Percentiles rank a stretch among this genome's conserved stretches.
Evolutionary conservation across 2,797 vertebrate genomes (phyloP).

Genomic region (Heliangelus exortis): DNA sequence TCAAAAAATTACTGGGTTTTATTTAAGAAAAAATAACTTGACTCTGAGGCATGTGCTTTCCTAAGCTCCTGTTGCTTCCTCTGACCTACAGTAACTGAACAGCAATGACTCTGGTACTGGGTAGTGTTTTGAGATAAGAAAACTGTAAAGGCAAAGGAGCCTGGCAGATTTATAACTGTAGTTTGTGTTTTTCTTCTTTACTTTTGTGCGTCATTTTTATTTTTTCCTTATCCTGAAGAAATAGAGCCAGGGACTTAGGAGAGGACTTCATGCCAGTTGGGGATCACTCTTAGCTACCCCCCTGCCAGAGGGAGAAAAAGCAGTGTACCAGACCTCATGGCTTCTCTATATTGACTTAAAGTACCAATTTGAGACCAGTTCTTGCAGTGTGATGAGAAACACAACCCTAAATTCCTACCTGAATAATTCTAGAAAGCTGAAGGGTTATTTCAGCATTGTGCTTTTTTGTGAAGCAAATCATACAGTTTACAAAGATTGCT

Average conservation of each 20-base stretch:
- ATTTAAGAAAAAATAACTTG: neutral
- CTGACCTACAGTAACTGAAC: accelerated
- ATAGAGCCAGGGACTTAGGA: neutral
- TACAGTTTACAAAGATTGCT: neutral
- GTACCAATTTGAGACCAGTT: neutral
- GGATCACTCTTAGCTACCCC: no score
- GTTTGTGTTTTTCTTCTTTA: neutral
- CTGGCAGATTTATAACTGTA: neutral
- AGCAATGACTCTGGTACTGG: neutral
- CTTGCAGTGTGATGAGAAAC: neutral
- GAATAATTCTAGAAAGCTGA: neutral
- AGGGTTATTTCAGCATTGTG: neutral
- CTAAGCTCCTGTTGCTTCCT: neutral
- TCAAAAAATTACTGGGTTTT: neutral
- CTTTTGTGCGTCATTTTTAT: neutral
- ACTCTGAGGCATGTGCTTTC: neutral
- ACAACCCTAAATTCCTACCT: neutral
- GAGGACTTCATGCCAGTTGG: neutral
- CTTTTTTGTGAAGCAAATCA: neutral
- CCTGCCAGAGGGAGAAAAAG: neutral
- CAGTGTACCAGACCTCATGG: no score
- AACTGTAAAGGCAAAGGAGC: neutral
- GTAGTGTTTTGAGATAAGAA: neutral
- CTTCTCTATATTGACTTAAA: neutral
- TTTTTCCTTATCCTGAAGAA: neutral